Percentiles rank a stretch among this genome's conserved stretches.
These are phyloP conservation scores for Sandelia bainsii DNA, from an alignment of 2,797 vertebrate genomes.

Conservation along the genomic window DNA sequence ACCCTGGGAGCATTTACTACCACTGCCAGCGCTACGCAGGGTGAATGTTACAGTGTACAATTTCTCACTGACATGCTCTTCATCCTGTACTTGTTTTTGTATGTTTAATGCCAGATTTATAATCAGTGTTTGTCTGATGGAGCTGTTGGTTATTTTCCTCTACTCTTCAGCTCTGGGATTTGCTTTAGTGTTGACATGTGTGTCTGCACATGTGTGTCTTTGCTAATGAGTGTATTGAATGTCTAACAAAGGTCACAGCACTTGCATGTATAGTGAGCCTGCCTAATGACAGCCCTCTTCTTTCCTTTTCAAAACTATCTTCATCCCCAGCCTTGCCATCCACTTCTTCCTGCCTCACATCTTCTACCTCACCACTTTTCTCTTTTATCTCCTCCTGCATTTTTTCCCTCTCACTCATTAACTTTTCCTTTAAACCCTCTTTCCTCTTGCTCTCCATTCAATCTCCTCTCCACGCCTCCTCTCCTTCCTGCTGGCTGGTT, in stretches of 20 bases:
- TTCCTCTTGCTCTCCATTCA: slow-evolving; percentile 26
- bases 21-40: slow-evolving; percentile 37
- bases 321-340: slow-evolving; percentile 48
- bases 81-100: slow-evolving; percentile 21
- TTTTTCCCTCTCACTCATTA: slow-evolving; percentile 1
- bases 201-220: slow-evolving; percentile 51
- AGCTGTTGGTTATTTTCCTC: slow-evolving; percentile 52
- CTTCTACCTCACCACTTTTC: slow-evolving; percentile 20
- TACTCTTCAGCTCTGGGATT: slow-evolving; percentile 29
- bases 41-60: slow-evolving; percentile 58
- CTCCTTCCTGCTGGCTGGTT: slow-evolving; percentile 70
- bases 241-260: slow-evolving; percentile 66
- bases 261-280: slow-evolving; percentile 41
- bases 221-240: slow-evolving; percentile 49
- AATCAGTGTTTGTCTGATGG: slow-evolving; percentile 23
- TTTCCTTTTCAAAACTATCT: slow-evolving; percentile 36
- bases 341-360: slow-evolving; percentile 28
- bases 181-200: slow-evolving; percentile 21
- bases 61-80: slow-evolving; percentile 43
- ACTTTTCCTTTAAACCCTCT: slow-evolving; percentile 18
- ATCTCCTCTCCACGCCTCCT: slow-evolving; percentile 43
- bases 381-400: slow-evolving; percentile 22
- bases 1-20: slow-evolving; percentile 69
- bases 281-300: slow-evolving; percentile 31
- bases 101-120: slow-evolving; percentile 16